Evolutionary conservation across 2,888 invertebrate species (phyloP), one percentile per base, ranked within the genome.

Genomic region (Caenorhabditis sp.): DNA sequence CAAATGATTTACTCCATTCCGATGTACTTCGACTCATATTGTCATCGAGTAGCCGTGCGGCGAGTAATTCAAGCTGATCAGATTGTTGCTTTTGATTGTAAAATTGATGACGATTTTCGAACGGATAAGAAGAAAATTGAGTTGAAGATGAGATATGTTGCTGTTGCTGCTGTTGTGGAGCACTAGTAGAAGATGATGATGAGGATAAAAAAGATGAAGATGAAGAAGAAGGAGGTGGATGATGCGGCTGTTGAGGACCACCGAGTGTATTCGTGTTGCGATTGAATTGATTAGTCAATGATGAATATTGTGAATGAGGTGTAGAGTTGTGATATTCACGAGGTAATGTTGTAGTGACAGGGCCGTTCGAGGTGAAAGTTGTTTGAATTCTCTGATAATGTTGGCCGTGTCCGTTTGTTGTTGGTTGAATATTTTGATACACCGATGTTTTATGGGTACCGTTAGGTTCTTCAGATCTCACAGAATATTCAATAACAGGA

Each of bases 1-100:
- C 81, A 66, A 85, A 85, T 7, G 79, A 77, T 25, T 77, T 78
- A 58, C 75, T 70, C 85, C 85, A 85, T 67, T 83, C 82, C 8
- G 77, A 67, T 14, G 84, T 84, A 20, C 84, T 77, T 1, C 79
- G 77, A 63, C 72, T 79, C 84, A 84, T 84, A 27, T 78, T 77
- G 73, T 83, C 83, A 68, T 80, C 82, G 63, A 76, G 76, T 27
- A 76, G 63, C 43, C 64, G 69, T 61, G 62, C 67, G 25, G 72
- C 72, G 70, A 76, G 53, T 21, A 70, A 26, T n/a, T 76, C 76
- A 53, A 76, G 63, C 27, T 69, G 69, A 57, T 71, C 66, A 23
- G 68, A 7, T 56, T 64, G 52, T 50, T 59, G 10, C 14, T 8
- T 62, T 53, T 68, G 69, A 65, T 68, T 76, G 76, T 68, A 70